These are phyloP conservation scores for Oreochromis spilurus DNA, from an alignment of 2,113 vertebrate genomes.

Conservation along the genomic window DNA sequence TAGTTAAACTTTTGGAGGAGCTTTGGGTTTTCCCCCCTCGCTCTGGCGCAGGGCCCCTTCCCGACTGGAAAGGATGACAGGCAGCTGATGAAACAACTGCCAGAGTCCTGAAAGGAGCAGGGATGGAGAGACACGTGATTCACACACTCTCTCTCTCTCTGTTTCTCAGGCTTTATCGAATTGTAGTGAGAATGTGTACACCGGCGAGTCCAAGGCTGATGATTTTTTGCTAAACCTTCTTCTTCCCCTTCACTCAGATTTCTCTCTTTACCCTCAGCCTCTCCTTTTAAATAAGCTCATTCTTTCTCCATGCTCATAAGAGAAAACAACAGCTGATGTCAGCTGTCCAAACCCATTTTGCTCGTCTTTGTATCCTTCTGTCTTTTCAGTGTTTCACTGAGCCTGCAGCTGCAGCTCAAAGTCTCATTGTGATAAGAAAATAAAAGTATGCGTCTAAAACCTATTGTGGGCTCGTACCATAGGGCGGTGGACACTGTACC, in stretches of 20 bases:
- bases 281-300: not conserved
- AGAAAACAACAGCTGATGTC: conserved; percentile 32
- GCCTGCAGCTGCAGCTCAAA: conserved; percentile 57
- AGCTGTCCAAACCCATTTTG: conserved; percentile 34
- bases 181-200: not conserved
- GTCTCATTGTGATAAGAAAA: not conserved
- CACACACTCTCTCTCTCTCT: not conserved
- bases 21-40: not conserved
- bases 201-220: not conserved
- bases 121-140: conserved; percentile 30
- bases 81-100: conserved; percentile 10
- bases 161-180: not conserved
- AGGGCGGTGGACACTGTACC: not conserved
- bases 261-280: not conserved
- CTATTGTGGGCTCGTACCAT: conserved; percentile 44
- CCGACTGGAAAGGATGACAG: conserved; percentile 24
- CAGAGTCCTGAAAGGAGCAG: conserved; percentile 8
- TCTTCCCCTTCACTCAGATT: not conserved
- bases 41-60: not conserved
- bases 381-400: conserved; percentile 35
- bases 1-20: not conserved
- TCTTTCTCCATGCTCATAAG: not conserved
- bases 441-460: not conserved
- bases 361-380: conserved; percentile 30
- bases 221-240: conserved; percentile 10